A percentile compares a stretch with the other conserved stretches of the same genome.
Evolutionary conservation across 2,888 invertebrate genomes (phyloP).

Genomic region (Torymus aiolomorphi): DNA sequence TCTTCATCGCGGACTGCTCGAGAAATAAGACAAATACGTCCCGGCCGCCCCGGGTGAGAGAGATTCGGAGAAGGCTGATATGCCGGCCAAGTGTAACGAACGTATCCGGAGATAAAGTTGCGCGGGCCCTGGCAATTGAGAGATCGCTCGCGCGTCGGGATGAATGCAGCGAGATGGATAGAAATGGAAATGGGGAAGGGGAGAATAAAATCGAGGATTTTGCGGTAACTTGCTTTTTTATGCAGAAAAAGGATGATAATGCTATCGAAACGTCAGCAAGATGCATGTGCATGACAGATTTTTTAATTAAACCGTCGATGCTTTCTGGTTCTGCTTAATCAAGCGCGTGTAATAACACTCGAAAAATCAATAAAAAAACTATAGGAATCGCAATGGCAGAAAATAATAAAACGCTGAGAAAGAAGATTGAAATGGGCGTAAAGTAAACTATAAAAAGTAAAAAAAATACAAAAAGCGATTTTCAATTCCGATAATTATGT

Average conservation of each 20-base stretch:
- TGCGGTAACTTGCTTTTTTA: no score
- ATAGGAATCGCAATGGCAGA: background rate
- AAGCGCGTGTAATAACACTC: no score
- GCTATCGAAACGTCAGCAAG: no score
- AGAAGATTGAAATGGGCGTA: conserved; percentile 34
- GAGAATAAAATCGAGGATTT: no score
- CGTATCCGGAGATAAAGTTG: background rate
- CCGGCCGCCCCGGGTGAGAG: background rate
- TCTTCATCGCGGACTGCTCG: conserved; percentile 16
- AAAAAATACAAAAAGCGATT: conserved; percentile 4
- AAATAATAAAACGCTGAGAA: background rate
- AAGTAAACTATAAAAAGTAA: background rate
- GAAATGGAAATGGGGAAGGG: background rate
- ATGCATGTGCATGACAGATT: no score
- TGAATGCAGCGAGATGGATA: background rate
- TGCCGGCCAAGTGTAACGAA: no score
- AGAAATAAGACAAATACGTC: no score
- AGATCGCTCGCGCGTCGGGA: conserved; percentile 7
- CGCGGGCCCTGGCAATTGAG: background rate
- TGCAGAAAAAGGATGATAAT: no score
- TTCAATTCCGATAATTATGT: conserved; percentile 49
- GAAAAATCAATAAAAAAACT: no score
- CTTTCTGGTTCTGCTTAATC: no score
- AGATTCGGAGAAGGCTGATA: no score
- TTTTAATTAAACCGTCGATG: no score